These are phyloP conservation scores for Chiroxiphia lanceolata DNA, from an alignment of 2,797 vertebrate genomes.

Conservation along the genomic window DNA sequence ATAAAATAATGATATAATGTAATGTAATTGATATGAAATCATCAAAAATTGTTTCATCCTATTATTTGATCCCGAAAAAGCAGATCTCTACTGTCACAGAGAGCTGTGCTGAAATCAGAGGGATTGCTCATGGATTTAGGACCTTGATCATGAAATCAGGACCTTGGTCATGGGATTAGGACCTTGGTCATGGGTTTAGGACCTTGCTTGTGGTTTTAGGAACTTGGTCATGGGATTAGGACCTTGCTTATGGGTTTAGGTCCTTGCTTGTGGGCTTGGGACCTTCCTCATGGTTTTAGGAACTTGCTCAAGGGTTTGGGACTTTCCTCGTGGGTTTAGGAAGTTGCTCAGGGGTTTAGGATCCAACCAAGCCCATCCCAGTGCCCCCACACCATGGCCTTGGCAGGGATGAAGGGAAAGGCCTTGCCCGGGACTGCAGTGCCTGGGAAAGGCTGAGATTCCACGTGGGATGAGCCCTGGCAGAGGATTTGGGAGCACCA, in stretches of 20 bases:
- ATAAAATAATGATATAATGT: not conserved
- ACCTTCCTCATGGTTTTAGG: not conserved
- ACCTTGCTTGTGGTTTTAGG: not conserved
- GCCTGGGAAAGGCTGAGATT: not conserved
- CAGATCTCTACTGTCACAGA: accelerated
- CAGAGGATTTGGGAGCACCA: not conserved
- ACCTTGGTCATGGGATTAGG: accelerated
- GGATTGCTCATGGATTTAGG: not conserved
- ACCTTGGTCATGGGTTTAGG: not conserved
- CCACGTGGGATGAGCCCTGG: accelerated
- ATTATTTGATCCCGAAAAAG: accelerated
- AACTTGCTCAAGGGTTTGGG: not conserved
- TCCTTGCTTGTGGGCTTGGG: not conserved
- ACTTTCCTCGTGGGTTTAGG: accelerated
- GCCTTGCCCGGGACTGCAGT: not conserved
- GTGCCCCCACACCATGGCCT: not conserved
- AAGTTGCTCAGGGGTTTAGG: not conserved
- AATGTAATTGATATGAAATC: too few species aligned
- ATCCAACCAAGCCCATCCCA: not conserved
- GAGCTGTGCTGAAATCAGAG: not conserved
- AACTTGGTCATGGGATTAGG: accelerated
- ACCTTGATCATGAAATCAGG: not conserved
- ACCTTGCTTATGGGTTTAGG: not conserved
- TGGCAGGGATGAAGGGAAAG: not conserved
- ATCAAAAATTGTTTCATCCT: not conserved